A percentile compares a stretch with the other conserved stretches of the same genome.
Conservation (phyloP, 1,140 invertebrate species). For the Achroia grisella region DNA sequence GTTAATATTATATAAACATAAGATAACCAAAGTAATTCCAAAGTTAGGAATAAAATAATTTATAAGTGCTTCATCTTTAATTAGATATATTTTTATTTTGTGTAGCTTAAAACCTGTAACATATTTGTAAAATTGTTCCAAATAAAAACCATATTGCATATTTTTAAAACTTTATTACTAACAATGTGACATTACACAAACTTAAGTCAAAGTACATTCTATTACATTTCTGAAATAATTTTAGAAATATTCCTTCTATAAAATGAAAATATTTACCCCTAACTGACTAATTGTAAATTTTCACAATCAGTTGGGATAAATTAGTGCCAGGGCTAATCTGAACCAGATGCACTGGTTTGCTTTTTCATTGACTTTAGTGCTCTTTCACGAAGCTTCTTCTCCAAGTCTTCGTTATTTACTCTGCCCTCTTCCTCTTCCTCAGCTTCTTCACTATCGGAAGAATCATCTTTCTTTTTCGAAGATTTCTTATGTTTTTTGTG, state of each 20-base stretch:
- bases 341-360: constrained; percentile 67
- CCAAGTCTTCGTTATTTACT: constrained; percentile 86
- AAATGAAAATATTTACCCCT: too few species aligned
- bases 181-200: constrained; percentile 52
- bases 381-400: constrained; percentile 90
- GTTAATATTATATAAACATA: constrained; percentile 8
- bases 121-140: not conserved
- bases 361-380: constrained; percentile 82
- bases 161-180: constrained; percentile 54
- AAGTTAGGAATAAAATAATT: constrained; percentile 18
- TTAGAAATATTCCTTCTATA: constrained; percentile 21
- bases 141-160: constrained; percentile 4
- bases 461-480: constrained; percentile 78
- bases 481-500: constrained; percentile 77
- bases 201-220: constrained; percentile 37
- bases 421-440: constrained; percentile 81
- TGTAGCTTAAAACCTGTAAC: constrained; percentile 5
- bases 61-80: constrained; percentile 3
- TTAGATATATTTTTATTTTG: constrained; percentile 13
- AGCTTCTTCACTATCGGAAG: constrained; percentile 77
- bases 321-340: constrained; percentile 36
- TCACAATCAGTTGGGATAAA: too few species aligned
- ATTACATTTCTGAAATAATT: constrained; percentile 35
- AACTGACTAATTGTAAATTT: too few species aligned
- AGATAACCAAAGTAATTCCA: constrained; percentile 39